phyloP scores from a whole-genome alignment of 2,797 vertebrate species.

The Nannoperca obscura region DNA sequence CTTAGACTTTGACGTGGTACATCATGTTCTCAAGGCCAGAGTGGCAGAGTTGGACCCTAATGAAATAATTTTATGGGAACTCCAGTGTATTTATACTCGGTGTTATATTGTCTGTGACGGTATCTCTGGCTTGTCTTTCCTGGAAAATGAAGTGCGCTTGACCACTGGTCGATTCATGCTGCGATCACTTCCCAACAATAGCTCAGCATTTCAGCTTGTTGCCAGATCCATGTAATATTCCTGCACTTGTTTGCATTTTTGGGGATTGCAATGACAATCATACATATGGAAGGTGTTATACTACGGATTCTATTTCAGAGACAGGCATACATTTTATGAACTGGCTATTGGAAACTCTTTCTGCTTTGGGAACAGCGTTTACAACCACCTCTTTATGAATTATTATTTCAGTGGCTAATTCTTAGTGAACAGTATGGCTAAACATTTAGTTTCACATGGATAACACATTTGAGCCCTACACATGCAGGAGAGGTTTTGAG shows the following conservation, averaged over 20 bases:
- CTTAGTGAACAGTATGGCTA: conserved; percentile 10
- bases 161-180: conserved; percentile 15
- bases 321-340: background rate
- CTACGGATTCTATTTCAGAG: conserved; percentile 1
- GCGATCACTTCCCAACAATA: conserved; percentile 22
- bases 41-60: conserved; percentile 43
- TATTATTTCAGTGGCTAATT: conserved; percentile 16
- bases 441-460: background rate
- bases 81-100: conserved; percentile 61
- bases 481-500: background rate
- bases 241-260: background rate
- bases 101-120: conserved; percentile 70
- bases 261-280: background rate
- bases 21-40: conserved; percentile 54
- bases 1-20: conserved; percentile 56
- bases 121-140: conserved; percentile 54
- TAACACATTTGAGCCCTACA: background rate
- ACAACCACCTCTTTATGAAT: background rate
- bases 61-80: conserved; percentile 71
- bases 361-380: conserved; percentile 2
- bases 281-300: background rate
- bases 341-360: background rate
- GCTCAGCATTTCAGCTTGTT: background rate
- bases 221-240: conserved; percentile 5
- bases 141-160: conserved; percentile 50